phyloP scores from a whole-genome alignment of 1,140 invertebrate species.

The Ceratina australensis region DNA sequence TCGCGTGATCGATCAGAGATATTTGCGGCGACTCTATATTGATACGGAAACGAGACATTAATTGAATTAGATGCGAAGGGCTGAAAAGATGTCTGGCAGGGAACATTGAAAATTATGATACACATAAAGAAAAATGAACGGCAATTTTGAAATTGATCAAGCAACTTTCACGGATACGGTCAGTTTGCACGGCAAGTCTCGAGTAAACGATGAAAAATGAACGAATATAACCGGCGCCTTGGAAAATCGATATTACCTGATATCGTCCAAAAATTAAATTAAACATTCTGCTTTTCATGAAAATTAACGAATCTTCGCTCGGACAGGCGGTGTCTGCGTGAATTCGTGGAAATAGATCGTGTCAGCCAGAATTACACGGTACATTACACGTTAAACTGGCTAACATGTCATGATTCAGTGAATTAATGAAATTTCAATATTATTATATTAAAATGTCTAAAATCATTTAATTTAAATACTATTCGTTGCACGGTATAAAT shows the following conservation, averaged over 20 bases:
- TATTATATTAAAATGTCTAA: neutral
- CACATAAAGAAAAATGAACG: neutral
- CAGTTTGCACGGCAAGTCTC: neutral
- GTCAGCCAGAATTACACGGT: neutral
- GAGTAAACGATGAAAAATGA: neutral
- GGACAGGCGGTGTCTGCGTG: neutral
- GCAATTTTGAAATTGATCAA: neutral
- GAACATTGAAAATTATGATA: neutral
- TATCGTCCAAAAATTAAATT: slow-evolving; percentile 8
- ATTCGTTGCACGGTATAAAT: slow-evolving; percentile 10
- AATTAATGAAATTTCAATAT: slow-evolving; percentile 9
- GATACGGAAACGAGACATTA: neutral
- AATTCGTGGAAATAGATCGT: neutral
- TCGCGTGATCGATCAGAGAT: slow-evolving; percentile 24
- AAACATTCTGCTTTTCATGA: slow-evolving; percentile 16
- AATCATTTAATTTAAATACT: neutral
- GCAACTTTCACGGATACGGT: neutral
- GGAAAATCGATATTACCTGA: neutral
- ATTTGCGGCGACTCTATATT: slow-evolving; percentile 44
- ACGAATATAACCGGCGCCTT: neutral
- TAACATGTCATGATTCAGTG: neutral
- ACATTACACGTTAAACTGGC: neutral
- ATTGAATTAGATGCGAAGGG: neutral
- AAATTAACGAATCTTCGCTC: neutral
- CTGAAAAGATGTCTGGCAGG: neutral